Base-by-base conservation (phyloP, 1,140 invertebrate genomes). In the Homalodisca vitripennis region DNA sequence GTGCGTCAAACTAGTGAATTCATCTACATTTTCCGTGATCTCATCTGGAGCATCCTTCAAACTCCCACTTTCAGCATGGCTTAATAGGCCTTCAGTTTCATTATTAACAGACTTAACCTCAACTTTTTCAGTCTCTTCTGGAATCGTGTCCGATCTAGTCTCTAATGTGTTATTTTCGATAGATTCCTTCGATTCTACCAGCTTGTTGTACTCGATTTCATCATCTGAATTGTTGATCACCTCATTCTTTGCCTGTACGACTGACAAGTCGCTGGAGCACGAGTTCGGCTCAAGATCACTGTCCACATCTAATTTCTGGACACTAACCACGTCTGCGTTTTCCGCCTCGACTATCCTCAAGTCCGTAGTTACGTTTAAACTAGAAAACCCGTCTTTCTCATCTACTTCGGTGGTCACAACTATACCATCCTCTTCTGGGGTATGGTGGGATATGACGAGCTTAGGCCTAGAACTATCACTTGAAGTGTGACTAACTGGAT, bases 21-120 rank as follows among this genome's bases (percentile, higher is more conserved):
- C 48, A 51, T 51, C 48, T 51, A 20, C 48, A 20, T 51, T 22
- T 51, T 20, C 22, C 3, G n/a, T 3, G 6, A 51, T 10, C 3
- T 51, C 48, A 51, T 3, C 17, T 10, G 3, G 14, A 20, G 48
- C 17, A 3, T 51, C 14, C 48, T 51, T 20, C 6, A 51, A 20
- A n/a, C 48, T 51, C 22, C 22, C 48, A 51, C n/a, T 51, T 51
- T 51, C 48, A 51, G n/a, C n/a, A 51, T 22, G n/a, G 2, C 48
- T 51, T 10, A 51, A 20, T 20, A 51, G 48, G 3, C 17, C 48
- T 51, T 51, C 48, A 51, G 17, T 51, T 68, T 68, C 55, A 41
- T 20, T 26, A 34, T 68, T 31, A 30, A 1, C 12, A 20, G 53
- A 2, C 22, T 32, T 47, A 62, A 60, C 26, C 20, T 27, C 46